These are phyloP conservation scores for Platerodrilus igneus DNA, from an alignment of 2,888 invertebrate genomes.

Conservation along the genomic window DNA sequence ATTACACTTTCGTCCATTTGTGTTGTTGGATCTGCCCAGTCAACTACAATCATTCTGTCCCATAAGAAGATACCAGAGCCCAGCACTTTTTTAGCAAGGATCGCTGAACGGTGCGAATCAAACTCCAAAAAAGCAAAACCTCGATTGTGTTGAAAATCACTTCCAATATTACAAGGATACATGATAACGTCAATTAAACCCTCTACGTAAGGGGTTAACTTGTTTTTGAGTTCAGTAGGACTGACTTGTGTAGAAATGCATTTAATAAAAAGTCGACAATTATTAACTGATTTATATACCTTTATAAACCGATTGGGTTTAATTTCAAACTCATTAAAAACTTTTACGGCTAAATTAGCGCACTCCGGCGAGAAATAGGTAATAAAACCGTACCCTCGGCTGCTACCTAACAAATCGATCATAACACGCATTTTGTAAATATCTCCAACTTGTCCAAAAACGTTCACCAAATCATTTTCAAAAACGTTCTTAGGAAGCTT, in stretches of 20 bases:
- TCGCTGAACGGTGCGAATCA: constrained; percentile 68
- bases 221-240: constrained; percentile 58
- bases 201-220: constrained; percentile 59
- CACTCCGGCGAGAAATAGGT: constrained; percentile 56
- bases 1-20: too few species aligned
- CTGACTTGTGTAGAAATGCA: constrained; percentile 50
- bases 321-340: constrained; percentile 65
- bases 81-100: constrained; percentile 63
- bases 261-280: constrained; percentile 55
- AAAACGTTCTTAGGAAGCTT: constrained; percentile 71
- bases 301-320: constrained; percentile 62
- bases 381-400: constrained; percentile 77
- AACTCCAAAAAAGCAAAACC: constrained; percentile 86
- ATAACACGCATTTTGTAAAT: constrained; percentile 75
- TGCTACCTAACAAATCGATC: constrained; percentile 76
- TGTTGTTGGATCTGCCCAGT: constrained; percentile 84
- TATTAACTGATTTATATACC: constrained; percentile 76
- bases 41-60: constrained; percentile 57
- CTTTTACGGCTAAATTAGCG: constrained; percentile 62
- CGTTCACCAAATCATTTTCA: constrained; percentile 73
- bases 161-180: constrained; percentile 52
- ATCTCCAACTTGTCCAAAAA: constrained; percentile 61
- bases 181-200: constrained; percentile 67
- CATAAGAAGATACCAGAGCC: constrained; percentile 62
- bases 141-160: constrained; percentile 61